These are phyloP conservation scores for Eunapius fragilis DNA, from an alignment of 37 sponge, comb jelly and placozoan genomes.

Conservation along the genomic window DNA sequence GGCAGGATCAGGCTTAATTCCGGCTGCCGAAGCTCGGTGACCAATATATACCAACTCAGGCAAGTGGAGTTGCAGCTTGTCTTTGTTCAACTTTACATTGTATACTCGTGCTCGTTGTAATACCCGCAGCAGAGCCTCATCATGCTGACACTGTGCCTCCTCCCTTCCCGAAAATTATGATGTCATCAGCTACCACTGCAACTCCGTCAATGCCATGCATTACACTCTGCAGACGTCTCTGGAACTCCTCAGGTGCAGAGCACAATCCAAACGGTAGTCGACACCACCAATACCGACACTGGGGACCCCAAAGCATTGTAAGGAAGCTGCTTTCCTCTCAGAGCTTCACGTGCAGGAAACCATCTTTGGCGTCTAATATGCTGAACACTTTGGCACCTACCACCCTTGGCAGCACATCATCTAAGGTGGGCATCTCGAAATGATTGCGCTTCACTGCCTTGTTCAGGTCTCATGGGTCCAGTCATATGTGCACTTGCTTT, in stretches of 20 bases:
- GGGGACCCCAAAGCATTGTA: constrained; percentile 41
- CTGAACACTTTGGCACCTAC: constrained; percentile 13
- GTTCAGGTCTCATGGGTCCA: constrained; percentile 60
- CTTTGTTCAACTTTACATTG: constrained; percentile 1
- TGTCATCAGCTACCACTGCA: constrained; percentile 28
- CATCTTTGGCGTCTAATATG: constrained; percentile 18
- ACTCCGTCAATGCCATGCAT: constrained; percentile 33
- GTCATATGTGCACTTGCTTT: constrained; percentile 18
- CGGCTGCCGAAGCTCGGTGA: not conserved
- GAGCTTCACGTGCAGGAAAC: constrained; percentile 26
- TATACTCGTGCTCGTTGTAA: constrained; percentile 10
- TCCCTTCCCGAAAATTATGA: constrained; percentile 31
- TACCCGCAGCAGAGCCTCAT: not conserved
- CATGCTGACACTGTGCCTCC: constrained; percentile 6
- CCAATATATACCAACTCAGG: constrained; percentile 8
- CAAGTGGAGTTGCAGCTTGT: not conserved
- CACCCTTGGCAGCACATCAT: constrained; percentile 27
- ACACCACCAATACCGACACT: constrained; percentile 8
- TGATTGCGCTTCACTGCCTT: constrained; percentile 34
- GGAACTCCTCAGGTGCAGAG: constrained; percentile 32
- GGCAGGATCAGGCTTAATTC: constrained; percentile 20
- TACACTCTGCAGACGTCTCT: constrained; percentile 5
- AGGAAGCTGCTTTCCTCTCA: constrained; percentile 4
- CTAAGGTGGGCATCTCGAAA: constrained; percentile 17
- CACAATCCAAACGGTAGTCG: constrained; percentile 36